A percentile compares a stretch with the other conserved stretches of the same genome.
phyloP scores from a whole-genome alignment of 2,888 invertebrate genomes.

The Plagodis dolabraria region DNA sequence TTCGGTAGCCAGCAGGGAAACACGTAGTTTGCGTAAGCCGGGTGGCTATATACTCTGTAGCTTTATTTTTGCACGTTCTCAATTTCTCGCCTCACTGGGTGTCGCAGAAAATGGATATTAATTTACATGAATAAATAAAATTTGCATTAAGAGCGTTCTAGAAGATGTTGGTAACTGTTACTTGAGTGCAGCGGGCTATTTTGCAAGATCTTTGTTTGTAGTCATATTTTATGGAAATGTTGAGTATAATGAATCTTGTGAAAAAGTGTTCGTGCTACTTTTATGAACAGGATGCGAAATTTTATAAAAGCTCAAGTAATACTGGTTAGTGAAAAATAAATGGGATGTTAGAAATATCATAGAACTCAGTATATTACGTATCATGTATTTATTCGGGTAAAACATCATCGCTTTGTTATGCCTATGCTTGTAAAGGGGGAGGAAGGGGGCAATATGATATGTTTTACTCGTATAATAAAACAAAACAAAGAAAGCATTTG shows the following conservation, averaged over 20 bases:
- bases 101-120: slow-evolving; percentile 82
- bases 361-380: too few relatives aligned
- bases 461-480: too few relatives aligned
- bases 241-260: neutral
- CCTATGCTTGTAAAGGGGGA: too few relatives aligned
- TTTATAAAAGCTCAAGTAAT: too few relatives aligned
- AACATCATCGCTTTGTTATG: too few relatives aligned
- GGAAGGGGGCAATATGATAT: too few relatives aligned
- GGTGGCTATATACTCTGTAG: slow-evolving; percentile 42
- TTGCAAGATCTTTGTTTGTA: slow-evolving; percentile 29
- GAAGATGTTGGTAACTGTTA: slow-evolving; percentile 63
- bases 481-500: too few relatives aligned
- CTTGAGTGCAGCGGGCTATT: slow-evolving; percentile 54
- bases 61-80: slow-evolving; percentile 84
- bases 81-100: slow-evolving; percentile 81
- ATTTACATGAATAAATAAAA: slow-evolving; percentile 85
- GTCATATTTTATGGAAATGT: neutral
- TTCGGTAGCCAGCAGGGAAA: slow-evolving; percentile 64
- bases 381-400: too few relatives aligned
- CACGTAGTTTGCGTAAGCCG: slow-evolving; percentile 70
- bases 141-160: slow-evolving; percentile 80
- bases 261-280: neutral
- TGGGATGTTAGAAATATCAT: too few relatives aligned
- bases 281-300: too few relatives aligned
- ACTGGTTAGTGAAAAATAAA: too few relatives aligned